Percentiles rank a stretch among this genome's conserved stretches.
These are phyloP conservation scores for Penaeus chinensis DNA, from an alignment of 1,140 invertebrate genomes.

Conservation along the genomic window DNA sequence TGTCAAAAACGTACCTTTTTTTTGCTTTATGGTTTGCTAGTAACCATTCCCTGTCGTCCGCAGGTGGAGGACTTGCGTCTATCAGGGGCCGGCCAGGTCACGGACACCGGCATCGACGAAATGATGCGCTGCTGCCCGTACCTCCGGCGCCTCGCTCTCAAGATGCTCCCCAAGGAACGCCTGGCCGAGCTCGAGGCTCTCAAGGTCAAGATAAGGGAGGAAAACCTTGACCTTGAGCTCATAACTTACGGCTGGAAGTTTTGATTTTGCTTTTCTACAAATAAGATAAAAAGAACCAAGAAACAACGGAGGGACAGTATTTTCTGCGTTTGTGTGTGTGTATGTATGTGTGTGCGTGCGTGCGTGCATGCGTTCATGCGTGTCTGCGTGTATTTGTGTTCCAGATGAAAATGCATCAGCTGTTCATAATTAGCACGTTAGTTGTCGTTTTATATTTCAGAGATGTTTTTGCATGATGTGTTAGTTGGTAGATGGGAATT, in stretches of 20 bases:
- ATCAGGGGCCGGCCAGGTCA: slow-evolving; percentile 34
- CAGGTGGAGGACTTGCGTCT: slow-evolving; percentile 47
- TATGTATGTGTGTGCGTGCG: too few relatives aligned
- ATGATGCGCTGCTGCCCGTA: slow-evolving; percentile 16
- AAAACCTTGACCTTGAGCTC: slow-evolving; percentile 46
- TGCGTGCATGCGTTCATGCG: too few relatives aligned
- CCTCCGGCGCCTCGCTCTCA: slow-evolving; percentile 49
- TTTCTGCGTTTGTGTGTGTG: background rate
- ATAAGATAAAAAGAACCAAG: too few relatives aligned
- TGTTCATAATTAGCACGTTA: too few relatives aligned
- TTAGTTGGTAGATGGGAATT: too few relatives aligned
- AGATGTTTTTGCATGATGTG: too few relatives aligned
- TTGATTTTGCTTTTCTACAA: background rate
- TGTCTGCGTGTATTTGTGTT: too few relatives aligned
- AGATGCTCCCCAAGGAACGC: slow-evolving; percentile 57
- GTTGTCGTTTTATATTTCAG: too few relatives aligned
- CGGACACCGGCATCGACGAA: slow-evolving; percentile 24
- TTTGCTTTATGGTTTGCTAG: too few relatives aligned
- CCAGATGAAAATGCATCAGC: too few relatives aligned
- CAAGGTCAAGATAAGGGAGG: slow-evolving; percentile 30
- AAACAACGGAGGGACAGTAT: background rate
- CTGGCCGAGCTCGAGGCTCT: slow-evolving; percentile 46
- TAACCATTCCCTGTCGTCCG: background rate
- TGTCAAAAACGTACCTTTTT: too few relatives aligned
- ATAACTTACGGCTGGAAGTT: slow-evolving; percentile 56